These are phyloP conservation scores for Triplophysa siluroides DNA, from an alignment of 2,113 vertebrate genomes.

Conservation along the genomic window DNA sequence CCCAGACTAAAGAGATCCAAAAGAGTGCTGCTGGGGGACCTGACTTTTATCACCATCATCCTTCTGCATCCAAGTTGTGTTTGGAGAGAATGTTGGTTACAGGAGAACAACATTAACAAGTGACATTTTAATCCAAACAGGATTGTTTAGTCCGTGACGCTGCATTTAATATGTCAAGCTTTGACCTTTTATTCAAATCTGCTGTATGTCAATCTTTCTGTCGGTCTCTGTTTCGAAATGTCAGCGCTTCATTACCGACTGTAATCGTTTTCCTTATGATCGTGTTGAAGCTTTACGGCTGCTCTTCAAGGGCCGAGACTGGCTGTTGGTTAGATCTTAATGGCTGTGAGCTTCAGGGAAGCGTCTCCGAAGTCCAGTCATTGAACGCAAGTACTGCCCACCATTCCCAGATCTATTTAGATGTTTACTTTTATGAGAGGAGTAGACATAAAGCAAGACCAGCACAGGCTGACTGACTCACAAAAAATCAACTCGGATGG, in stretches of 20 bases:
- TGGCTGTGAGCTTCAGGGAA: conserved; percentile 20
- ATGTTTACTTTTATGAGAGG: conserved; percentile 13
- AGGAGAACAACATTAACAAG: neutral
- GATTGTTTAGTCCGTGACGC: neutral
- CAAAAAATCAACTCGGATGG: conserved; percentile 45
- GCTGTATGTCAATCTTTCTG: conserved; percentile 12
- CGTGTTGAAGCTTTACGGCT: conserved; percentile 8
- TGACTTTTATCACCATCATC: neutral
- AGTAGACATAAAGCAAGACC: conserved; percentile 15
- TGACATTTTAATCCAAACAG: conserved; percentile 19
- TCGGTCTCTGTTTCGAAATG: conserved; percentile 26
- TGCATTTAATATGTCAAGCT: neutral
- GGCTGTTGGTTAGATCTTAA: conserved; percentile 15
- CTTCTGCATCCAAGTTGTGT: neutral
- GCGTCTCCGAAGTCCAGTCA: neutral
- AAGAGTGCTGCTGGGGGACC: neutral
- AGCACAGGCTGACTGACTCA: conserved; percentile 38
- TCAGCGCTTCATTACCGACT: conserved; percentile 22
- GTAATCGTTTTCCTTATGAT: conserved; percentile 18
- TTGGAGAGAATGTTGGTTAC: conserved; percentile 1
- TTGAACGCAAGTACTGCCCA: neutral
- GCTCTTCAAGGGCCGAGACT: neutral
- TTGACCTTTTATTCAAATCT: conserved; percentile 9
- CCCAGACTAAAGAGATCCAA: neutral
- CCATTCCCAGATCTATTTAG: neutral